Conservation (phyloP, 1,140 invertebrate genomes). For the Patella vulgata region DNA sequence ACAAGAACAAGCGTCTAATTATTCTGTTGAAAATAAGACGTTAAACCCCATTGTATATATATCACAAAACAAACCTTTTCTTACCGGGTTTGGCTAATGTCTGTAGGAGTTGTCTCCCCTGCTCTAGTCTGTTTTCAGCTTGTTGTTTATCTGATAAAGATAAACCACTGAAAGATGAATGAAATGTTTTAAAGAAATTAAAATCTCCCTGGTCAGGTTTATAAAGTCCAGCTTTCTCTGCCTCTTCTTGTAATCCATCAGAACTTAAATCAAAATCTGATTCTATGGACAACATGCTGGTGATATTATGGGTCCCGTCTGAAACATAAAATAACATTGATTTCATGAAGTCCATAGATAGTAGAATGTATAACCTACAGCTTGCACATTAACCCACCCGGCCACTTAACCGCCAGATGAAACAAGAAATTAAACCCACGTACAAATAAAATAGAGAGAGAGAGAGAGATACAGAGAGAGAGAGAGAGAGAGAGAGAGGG, state of each 20-base stretch:
- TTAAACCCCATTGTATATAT: too few species aligned
- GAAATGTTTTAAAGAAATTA: constrained; percentile 59
- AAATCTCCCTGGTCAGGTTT: constrained; percentile 68
- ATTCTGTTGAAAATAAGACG: too few species aligned
- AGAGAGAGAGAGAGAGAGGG: too few species aligned
- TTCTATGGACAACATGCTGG: constrained; percentile 77
- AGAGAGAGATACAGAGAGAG: too few species aligned
- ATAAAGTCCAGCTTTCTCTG: constrained; percentile 74
- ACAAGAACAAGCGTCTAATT: too few species aligned
- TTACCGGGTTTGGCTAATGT: constrained; percentile 28
- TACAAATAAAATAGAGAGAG: too few species aligned
- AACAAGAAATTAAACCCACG: too few species aligned
- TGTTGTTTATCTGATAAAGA: constrained; percentile 21
- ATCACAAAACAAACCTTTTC: too few species aligned
- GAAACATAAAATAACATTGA: constrained; percentile 36
- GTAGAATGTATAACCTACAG: background rate
- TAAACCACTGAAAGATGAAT: constrained; percentile 19
- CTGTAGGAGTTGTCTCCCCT: constrained; percentile 31
- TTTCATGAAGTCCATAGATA: too few species aligned
- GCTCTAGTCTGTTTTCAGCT: constrained; percentile 21
- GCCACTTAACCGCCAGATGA: too few species aligned
- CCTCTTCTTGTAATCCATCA: constrained; percentile 73
- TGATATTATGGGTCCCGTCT: constrained; percentile 77
- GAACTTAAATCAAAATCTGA: constrained; percentile 78
- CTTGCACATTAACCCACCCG: background rate